Evolutionary conservation across 1,140 invertebrate genomes (phyloP), one percentile per base, ranked within the genome.

Genomic region (Procambarus virginalis): DNA sequence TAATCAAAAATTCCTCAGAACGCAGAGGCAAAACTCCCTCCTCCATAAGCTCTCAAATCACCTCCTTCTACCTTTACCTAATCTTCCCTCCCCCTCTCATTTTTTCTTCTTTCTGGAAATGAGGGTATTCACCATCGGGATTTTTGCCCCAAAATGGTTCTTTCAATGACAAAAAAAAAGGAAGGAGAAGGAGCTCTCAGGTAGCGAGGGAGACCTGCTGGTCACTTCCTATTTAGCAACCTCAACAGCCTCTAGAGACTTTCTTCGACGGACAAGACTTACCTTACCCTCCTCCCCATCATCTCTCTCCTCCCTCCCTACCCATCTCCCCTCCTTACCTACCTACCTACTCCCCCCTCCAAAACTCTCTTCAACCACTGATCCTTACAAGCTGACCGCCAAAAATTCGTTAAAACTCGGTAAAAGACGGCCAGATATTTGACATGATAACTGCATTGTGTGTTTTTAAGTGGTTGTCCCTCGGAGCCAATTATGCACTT

Each of bases 391-490:
- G 60, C 78, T 88, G 86, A 88, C 86, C 86, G 86, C 86, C 86
- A 82, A 77, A 80, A 88, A 20, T 88, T 88, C 86, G 86, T 88
- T 88, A 88, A 88, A 88, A 88, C 68, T 88, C 86, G 78, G 78
- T 88, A 82, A 88, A 49, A 51, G 79, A 70, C 4, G 78, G 45
- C 64, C 78, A 58, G 86, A 88, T 88, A 82, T 80, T 55, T 88
- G 86, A 81, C 86, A 88, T 88, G 86, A 88, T 88, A 88, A 88
- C 81, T 81, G 86, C 86, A 82, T 88, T 88, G 86, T 88, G 86
- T 88, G 75, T 46, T 70, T 55, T 80, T 88, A 81, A 88, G 86
- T 88, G 86, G 86, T 70, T 88, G 78, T 88, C 78, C 86, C 73
- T 58, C 60, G n/a, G 17, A 60, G 17, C 78, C 86, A 88, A 88